phyloP scores from a whole-genome alignment of 2,888 invertebrate genomes.

The Panzeria rudis region DNA sequence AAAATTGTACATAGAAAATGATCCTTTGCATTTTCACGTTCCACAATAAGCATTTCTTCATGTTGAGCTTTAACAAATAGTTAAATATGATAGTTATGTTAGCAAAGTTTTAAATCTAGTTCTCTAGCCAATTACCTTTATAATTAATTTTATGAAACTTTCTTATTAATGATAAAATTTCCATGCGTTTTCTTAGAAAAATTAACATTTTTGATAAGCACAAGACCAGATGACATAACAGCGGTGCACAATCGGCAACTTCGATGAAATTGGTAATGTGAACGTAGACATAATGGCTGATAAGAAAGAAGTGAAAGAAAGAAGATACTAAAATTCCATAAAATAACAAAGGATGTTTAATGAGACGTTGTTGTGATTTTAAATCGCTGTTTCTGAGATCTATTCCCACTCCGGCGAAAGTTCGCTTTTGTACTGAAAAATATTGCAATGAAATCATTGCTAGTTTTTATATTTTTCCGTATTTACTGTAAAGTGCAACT shows the following conservation, averaged over 20 bases:
- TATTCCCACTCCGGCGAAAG: constrained; percentile 37
- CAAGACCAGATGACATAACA: constrained; percentile 49
- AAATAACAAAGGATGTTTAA: constrained; percentile 15
- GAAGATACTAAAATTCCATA: constrained; percentile 2
- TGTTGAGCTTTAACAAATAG: constrained; percentile 7
- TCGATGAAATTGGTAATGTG: constrained; percentile 42
- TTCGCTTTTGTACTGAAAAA: constrained; percentile 45
- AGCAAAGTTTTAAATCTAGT: too few relatives aligned
- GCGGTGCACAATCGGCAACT: constrained; percentile 27
- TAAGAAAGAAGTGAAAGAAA: not conserved
- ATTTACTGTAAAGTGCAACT: not conserved
- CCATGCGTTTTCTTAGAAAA: constrained; percentile 33
- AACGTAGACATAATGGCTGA: constrained; percentile 7
- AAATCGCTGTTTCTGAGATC: not conserved
- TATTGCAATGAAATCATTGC: constrained; percentile 25
- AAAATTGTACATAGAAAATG: not conserved
- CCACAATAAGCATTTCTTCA: constrained; percentile 27
- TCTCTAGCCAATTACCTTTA: not conserved
- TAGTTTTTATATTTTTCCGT: not conserved
- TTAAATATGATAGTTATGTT: too few relatives aligned
- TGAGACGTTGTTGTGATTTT: not conserved
- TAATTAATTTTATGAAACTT: constrained; percentile 29
- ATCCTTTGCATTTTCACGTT: constrained; percentile 39
- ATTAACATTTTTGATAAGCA: constrained; percentile 43
- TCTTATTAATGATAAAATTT: constrained; percentile 18